phyloP scores from a whole-genome alignment of 2,113 vertebrate species.

The Ptilorrhoa leucosticta region DNA sequence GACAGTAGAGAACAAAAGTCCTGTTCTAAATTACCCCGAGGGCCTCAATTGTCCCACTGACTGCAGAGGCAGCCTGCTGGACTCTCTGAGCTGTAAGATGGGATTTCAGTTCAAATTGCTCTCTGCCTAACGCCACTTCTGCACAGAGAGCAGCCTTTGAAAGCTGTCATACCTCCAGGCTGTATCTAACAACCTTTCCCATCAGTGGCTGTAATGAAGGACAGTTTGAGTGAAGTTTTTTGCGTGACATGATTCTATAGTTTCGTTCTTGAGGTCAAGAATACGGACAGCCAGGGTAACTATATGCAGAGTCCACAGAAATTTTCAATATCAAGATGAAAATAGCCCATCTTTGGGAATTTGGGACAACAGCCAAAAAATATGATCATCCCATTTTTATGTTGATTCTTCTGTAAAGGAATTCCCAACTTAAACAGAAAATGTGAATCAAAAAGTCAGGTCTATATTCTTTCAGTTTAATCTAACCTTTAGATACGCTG shows the following conservation, averaged over 20 bases:
- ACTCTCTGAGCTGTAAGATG: background rate
- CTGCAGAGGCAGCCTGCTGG: background rate
- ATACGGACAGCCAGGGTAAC: background rate
- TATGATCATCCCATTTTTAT: background rate
- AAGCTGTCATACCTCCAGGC: background rate
- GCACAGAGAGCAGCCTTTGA: background rate
- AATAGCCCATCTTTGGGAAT: background rate
- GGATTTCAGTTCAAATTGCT: background rate
- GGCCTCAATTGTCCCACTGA: background rate
- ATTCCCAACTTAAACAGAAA: background rate
- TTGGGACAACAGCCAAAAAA: background rate
- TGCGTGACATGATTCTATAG: rapidly evolving
- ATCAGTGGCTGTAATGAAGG: background rate
- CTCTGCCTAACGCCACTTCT: background rate
- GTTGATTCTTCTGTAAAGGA: background rate
- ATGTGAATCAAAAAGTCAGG: background rate
- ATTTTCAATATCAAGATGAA: background rate
- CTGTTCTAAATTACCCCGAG: background rate
- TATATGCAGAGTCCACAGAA: background rate
- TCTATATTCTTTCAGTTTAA: background rate
- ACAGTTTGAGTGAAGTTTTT: background rate
- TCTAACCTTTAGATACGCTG: background rate
- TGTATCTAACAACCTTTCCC: background rate
- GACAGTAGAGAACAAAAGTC: background rate
- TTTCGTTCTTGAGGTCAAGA: background rate